Evolutionary conservation across 2,888 invertebrate species (phyloP), one percentile per base, ranked within the genome.

Genomic region (Itoplectis maculator): DNA sequence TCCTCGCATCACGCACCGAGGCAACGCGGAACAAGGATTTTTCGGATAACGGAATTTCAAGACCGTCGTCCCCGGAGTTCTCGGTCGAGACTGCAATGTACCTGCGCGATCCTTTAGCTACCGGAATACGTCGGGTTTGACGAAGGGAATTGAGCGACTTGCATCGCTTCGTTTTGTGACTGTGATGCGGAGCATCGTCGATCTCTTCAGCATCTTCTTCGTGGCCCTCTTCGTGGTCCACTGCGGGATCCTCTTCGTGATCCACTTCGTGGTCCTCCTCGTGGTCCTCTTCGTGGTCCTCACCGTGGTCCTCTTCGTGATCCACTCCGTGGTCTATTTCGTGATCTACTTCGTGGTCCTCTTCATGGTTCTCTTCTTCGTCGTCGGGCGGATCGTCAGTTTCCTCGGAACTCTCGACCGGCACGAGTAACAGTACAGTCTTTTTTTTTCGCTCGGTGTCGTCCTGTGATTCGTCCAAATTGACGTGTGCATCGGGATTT

Each of bases 151-250:
- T 66, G 35, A 49, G 49, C 68, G 63, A 45, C n/a, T 79, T 82
- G 72, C 88, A 87, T 13, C 89, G 88, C 15, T 87, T 87, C 0
- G 49, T 68, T 73, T 87, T 87, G 11, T 72, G 80, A 8, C 68
- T 68, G 0, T 9, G 72, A 63, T 65, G 20, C 13, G 37, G 6
- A 6, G 59, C n/a, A 37, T 79, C 51, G 8, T 80, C 65, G 9
- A 15, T n/a, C 11, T 78, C 70, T 23, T 78, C 63, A 23, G 18
- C 76, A 29, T 45, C 51, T 13, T 80, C 68, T 9, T 18, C 20
- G 13, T 78, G n/a, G n/a, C n/a, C 68, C 18, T 76, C 68, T 9
- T 80, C 68, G 9, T 18, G n/a, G 11, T 76, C n/a, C n/a, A n/a
- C 70, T 23, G 76, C 63, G 37, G 18, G 75, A 29, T 45, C 51